Evolutionary conservation across 2,797 vertebrate species (phyloP).

Genomic region (Tachyglossus aculeatus): DNA sequence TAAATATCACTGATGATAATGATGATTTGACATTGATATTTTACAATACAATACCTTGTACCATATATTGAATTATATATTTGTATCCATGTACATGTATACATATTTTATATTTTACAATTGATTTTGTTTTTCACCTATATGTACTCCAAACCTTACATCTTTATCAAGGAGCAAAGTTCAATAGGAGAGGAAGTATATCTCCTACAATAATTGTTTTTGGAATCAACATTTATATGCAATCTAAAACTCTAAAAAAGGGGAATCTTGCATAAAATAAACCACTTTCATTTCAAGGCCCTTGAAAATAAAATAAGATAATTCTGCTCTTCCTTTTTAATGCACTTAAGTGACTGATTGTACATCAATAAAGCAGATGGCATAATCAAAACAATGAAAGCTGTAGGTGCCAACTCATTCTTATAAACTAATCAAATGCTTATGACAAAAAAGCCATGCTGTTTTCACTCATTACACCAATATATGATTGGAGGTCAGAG

Average conservation of each 20-base stretch:
- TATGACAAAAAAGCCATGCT: conserved; percentile 28
- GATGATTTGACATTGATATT: too few species aligned
- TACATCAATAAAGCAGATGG: conserved; percentile 9
- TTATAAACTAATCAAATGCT: conserved; percentile 34
- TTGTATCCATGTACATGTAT: too few species aligned
- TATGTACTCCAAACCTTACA: too few species aligned
- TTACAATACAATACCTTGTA: too few species aligned
- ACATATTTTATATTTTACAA: too few species aligned
- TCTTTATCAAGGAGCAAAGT: too few species aligned
- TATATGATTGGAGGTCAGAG: conserved; percentile 36
- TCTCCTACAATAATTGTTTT: conserved; percentile 19
- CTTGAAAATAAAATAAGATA: neutral
- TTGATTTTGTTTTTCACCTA: too few species aligned
- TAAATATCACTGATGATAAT: too few species aligned
- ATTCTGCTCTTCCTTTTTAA: neutral
- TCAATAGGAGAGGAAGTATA: neutral
- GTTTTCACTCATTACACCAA: conserved; percentile 45
- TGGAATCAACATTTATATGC: neutral
- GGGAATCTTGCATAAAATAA: too few species aligned
- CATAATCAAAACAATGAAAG: conserved; percentile 44
- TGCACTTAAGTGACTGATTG: too few species aligned
- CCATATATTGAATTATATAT: too few species aligned
- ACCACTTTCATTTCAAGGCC: too few species aligned
- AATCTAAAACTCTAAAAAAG: neutral
- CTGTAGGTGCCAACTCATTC: neutral